Conservation (phyloP, 2,113 vertebrate species). For the Nicator chloris region DNA sequence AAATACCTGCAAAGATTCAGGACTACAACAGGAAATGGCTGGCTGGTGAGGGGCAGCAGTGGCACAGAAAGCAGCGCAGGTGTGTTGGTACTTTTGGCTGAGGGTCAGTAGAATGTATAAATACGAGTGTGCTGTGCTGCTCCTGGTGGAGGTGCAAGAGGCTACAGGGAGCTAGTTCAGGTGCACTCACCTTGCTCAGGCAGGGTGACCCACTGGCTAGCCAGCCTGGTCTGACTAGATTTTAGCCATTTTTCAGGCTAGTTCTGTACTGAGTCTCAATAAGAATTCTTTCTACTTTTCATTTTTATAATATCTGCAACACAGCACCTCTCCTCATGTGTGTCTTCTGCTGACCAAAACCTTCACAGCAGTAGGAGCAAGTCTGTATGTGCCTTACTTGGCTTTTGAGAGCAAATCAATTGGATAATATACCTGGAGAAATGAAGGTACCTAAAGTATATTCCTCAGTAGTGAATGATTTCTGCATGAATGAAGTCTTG, state of each 20-base stretch:
- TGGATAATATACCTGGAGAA: background rate
- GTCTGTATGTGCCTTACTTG: background rate
- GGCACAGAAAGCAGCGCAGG: background rate
- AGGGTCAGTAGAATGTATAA: background rate
- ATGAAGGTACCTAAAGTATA: background rate
- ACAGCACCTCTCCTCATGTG: background rate
- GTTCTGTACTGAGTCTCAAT: background rate
- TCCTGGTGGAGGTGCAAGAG: background rate
- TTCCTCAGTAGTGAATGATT: background rate
- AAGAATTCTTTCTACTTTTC: background rate
- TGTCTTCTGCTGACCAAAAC: background rate
- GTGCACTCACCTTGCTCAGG: background rate
- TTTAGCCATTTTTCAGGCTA: background rate
- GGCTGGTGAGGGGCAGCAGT: background rate
- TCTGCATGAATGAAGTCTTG: background rate
- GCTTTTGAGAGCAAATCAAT: background rate
- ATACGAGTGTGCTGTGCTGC: background rate
- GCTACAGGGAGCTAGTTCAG: background rate
- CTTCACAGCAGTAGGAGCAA: background rate
- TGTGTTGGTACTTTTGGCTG: background rate
- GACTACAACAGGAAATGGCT: background rate
- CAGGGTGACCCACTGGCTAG: background rate
- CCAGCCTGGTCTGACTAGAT: background rate
- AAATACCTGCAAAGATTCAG: background rate
- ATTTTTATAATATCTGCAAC: background rate